A percentile compares a stretch with the other conserved stretches of the same genome.
These are phyloP conservation scores for Dorcus parallelipipedus DNA, from an alignment of 2,888 invertebrate genomes.

Conservation along the genomic window DNA sequence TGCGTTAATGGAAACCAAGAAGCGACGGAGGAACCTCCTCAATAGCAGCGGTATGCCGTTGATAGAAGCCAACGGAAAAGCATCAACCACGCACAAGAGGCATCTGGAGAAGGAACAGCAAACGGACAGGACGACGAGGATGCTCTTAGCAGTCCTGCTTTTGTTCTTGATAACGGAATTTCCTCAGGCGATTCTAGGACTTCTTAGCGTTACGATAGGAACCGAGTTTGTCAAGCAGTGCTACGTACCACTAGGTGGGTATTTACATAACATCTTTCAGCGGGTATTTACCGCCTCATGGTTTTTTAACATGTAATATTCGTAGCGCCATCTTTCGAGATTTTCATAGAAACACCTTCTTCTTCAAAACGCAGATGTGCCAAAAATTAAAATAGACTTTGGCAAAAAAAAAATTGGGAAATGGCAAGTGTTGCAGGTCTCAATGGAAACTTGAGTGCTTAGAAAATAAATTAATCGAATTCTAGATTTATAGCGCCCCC, in stretches of 20 bases:
- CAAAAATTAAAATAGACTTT: no score
- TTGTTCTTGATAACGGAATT: conserved; percentile 87
- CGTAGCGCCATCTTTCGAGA: no score
- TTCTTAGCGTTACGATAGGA: conserved; percentile 75
- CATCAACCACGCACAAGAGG: conserved; percentile 36
- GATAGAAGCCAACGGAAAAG: conserved; percentile 32
- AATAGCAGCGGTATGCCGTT: conserved; percentile 47
- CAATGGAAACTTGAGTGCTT: no score
- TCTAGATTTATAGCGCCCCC: no score
- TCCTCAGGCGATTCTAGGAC: conserved; percentile 80
- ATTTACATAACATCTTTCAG: not conserved
- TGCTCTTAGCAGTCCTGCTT: conserved; percentile 81
- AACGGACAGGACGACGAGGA: conserved; percentile 83
- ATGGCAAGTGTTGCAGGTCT: no score
- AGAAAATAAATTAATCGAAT: no score
- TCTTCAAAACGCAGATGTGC: no score
- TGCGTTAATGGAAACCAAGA: conserved; percentile 76
- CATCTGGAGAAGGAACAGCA: conserved; percentile 54
- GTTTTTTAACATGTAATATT: no score
- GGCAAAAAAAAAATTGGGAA: no score
- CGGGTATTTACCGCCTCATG: no score
- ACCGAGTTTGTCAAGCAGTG: conserved; percentile 73
- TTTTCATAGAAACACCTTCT: no score
- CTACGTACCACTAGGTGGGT: conserved; percentile 75
- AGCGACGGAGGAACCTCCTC: conserved; percentile 67